Conservation (phyloP, 2,888 invertebrate species). For the Autographa pulchrina region DNA sequence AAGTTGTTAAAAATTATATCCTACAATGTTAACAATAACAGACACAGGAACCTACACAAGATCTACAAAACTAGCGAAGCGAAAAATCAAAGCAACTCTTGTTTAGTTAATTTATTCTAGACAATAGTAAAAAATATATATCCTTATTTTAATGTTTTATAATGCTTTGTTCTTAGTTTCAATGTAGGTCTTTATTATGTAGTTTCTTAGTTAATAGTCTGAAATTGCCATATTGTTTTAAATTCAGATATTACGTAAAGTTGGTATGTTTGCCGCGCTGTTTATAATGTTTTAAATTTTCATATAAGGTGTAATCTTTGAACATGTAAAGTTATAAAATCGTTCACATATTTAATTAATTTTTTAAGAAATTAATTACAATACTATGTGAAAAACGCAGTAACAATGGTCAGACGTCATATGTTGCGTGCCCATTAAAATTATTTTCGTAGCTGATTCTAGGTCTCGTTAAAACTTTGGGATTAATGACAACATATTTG, state of each 20-base stretch:
- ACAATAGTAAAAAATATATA: neutral
- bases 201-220: neutral
- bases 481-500: constrained; percentile 44
- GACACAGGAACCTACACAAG: neutral
- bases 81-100: neutral
- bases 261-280: neutral
- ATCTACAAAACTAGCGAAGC: neutral
- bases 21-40: neutral
- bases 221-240: neutral
- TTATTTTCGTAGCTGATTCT: constrained; percentile 85
- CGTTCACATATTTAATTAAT: constrained; percentile 38
- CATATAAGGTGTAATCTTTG: constrained; percentile 8
- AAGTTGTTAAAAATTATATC: neutral
- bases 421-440: constrained; percentile 79
- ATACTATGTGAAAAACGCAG: constrained; percentile 24
- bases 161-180: neutral
- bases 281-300: neutral
- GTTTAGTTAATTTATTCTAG: constrained; percentile 2
- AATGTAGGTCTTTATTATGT: neutral
- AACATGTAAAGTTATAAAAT: constrained; percentile 15
- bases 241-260: neutral
- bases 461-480: constrained; percentile 71
- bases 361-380: constrained; percentile 38
- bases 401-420: constrained; percentile 58
- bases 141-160: neutral